Base-by-base conservation (phyloP, 1,140 invertebrate genomes). In the Zaprionus inermis region DNA sequence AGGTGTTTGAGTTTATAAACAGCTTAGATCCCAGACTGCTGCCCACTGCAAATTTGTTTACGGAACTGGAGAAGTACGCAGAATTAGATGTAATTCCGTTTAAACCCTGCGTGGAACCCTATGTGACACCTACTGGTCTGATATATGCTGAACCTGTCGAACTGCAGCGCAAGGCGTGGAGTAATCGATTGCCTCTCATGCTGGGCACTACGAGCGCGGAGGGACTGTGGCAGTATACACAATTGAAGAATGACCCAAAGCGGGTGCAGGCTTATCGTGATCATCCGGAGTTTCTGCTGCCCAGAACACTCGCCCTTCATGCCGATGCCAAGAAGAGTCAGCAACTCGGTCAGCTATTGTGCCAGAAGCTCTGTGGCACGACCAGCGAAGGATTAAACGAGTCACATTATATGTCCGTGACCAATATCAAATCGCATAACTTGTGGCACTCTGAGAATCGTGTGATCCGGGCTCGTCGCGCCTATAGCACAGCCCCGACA, bases 381-480 rank as follows among this genome's bases (percentile, higher is more conserved):
- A 52, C 69, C 14, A 72, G 61, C 12, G 32, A 38, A 5, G 41
- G 63, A 7, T 18, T 71, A 51, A 71, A 44, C 9, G 18, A 12
- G 9, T 7, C n/a, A 5, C 49, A 73, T 49, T 44, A 14, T 20
- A 16, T 16, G 0, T 14, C 16, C 0, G 11, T 78, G 7, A n/a
- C 0, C 1, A 36, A 72, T 3, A 36, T 57, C 24, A 56, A 38
- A 12, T 76, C 81, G 0, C 91, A 92, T 57, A 77, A 60, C 24
- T 63, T 92, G 51, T 64, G 90, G 20, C 86, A 93, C 55, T 63
- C 72, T 3, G 83, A 91, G 57, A 73, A 92, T 18, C 79, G 89
- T n/a, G 36, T 90, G 16, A 56, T 93, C 2, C 63, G 68, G 34
- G 71, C 90, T 0, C 88, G 92, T 20, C 61, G 80, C 18, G 55